Conservation (phyloP, 1,140 invertebrate genomes). For the Drosophila nikananu region DNA sequence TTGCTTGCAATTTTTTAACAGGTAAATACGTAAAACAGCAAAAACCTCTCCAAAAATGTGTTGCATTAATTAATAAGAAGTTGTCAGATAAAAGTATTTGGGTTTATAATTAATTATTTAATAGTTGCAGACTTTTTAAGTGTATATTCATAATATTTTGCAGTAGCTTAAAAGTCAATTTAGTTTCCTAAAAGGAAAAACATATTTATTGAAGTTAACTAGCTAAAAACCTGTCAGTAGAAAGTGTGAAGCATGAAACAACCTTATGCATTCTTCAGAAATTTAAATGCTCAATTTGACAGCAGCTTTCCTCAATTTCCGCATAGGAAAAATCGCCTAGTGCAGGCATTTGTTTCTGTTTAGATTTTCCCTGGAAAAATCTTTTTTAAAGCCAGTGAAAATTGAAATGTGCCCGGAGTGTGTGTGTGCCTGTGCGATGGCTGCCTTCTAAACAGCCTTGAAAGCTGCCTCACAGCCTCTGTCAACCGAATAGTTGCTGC, state of each 20-base stretch:
- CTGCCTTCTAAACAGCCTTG: conserved; percentile 80
- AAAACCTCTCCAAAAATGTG: not conserved
- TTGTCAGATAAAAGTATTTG: not conserved
- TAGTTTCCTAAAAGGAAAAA: not conserved
- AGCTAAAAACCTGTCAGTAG: not conserved
- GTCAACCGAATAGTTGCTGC: conserved; percentile 69
- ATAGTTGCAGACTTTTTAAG: not conserved
- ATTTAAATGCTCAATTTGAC: not conserved
- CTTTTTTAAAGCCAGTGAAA: conserved; percentile 31
- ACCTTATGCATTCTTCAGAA: not conserved
- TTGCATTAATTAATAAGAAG: conserved; percentile 8
- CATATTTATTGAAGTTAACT: not conserved
- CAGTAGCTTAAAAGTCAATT: not conserved
- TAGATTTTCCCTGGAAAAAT: not conserved
- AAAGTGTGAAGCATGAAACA: conserved; percentile 21
- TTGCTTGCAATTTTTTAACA: conserved; percentile 11
- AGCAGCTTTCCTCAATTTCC: not conserved
- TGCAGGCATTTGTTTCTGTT: not conserved
- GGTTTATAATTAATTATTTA: not conserved
- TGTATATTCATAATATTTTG: too few relatives aligned
- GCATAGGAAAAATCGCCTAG: not conserved
- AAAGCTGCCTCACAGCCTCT: conserved; percentile 72
- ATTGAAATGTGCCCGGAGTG: conserved; percentile 22
- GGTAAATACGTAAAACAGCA: conserved; percentile 10
- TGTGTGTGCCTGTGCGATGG: conserved; percentile 36